These are phyloP conservation scores for Nesogale talazaci DNA, from an alignment of 2,113 vertebrate species.

Conservation along the genomic window DNA sequence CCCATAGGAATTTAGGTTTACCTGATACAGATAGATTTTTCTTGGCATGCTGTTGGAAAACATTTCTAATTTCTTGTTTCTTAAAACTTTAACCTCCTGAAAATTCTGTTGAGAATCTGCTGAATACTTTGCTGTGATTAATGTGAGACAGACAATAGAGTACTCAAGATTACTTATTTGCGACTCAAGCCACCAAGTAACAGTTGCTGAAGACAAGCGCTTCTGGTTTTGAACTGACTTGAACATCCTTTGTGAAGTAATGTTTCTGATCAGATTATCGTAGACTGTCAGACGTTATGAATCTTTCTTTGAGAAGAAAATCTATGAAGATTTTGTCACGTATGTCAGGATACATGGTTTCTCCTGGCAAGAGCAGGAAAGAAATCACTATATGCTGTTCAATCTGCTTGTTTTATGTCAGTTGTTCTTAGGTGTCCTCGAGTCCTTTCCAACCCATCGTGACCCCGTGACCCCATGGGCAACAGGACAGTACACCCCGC, in stretches of 20 bases:
- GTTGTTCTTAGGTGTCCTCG: too few species aligned
- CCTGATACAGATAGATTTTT: conserved; percentile 48
- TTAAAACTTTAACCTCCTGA: conserved; percentile 21
- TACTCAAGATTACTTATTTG: neutral
- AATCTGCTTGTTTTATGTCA: conserved; percentile 30
- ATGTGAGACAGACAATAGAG: conserved; percentile 33
- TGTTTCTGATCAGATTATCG: neutral
- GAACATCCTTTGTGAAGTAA: conserved; percentile 18
- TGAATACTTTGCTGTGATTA: conserved; percentile 41
- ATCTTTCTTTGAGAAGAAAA: conserved; percentile 33
- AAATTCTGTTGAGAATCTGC: conserved; percentile 1
- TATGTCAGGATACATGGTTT: conserved; percentile 38
- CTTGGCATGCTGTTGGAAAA: conserved; percentile 7
- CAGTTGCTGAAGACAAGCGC: conserved; percentile 27
- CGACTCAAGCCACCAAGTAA: neutral
- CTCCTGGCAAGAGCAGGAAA: conserved; percentile 8
- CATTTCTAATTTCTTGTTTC: conserved; percentile 32
- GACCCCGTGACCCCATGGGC: too few species aligned
- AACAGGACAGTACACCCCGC: too few species aligned
- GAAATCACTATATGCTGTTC: neutral
- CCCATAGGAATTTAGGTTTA: conserved; percentile 22
- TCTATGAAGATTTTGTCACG: conserved; percentile 35
- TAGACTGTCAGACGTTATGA: conserved; percentile 23
- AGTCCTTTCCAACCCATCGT: too few species aligned
- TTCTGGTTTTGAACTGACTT: conserved; percentile 43